These are phyloP conservation scores for Chelonus insularis DNA, from an alignment of 1,140 invertebrate species.

Conservation along the genomic window DNA sequence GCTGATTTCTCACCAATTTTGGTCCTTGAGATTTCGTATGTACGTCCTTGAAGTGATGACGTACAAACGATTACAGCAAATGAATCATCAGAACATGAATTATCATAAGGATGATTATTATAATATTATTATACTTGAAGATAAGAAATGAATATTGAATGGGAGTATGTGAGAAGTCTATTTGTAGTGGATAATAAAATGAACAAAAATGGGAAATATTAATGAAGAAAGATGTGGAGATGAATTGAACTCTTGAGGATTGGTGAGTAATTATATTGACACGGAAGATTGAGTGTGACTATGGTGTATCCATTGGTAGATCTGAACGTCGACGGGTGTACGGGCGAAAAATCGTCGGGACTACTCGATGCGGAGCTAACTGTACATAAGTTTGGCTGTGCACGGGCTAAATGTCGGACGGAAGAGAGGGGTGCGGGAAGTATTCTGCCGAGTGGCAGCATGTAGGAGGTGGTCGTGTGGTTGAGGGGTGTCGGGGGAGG, in stretches of 20 bases:
- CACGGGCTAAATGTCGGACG: slow-evolving; percentile 48
- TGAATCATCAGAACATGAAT: too few species aligned
- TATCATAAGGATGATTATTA: too few species aligned
- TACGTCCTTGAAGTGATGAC: too few species aligned
- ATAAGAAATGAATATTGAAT: too few species aligned
- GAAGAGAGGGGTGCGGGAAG: slow-evolving; percentile 12
- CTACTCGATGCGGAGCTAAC: slow-evolving; percentile 48
- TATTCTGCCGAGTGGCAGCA: slow-evolving; percentile 29
- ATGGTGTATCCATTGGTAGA: not conserved
- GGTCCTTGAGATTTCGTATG: too few species aligned
- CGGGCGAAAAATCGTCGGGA: slow-evolving; percentile 42
- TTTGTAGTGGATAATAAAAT: too few species aligned
- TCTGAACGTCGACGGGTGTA: not conserved
- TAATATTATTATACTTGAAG: too few species aligned
- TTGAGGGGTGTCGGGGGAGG: slow-evolving; percentile 26
- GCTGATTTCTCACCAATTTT: too few species aligned
- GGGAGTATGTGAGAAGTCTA: too few species aligned
- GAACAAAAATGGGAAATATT: too few species aligned
- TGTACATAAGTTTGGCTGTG: slow-evolving; percentile 57
- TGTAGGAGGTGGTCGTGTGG: slow-evolving; percentile 14
- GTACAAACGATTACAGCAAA: too few species aligned
- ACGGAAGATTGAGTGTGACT: not conserved
- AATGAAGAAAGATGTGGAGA: too few species aligned
- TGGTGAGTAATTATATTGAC: not conserved
- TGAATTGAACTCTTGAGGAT: not conserved